These are phyloP conservation scores for Gambelia wislizenii DNA, from an alignment of 2,797 vertebrate genomes.

Conservation along the genomic window DNA sequence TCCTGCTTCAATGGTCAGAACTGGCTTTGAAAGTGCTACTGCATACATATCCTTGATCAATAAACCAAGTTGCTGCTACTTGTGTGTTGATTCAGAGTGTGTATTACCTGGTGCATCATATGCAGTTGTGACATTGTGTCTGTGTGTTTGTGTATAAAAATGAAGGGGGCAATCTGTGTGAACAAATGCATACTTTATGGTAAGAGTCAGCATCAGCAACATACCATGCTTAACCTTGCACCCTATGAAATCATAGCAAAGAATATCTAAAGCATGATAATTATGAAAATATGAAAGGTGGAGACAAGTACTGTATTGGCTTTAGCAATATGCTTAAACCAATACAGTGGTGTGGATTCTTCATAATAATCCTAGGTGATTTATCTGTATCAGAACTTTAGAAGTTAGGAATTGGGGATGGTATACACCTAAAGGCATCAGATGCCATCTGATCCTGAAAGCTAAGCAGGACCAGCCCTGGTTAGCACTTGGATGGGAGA, in stretches of 20 bases:
- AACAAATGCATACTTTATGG: background rate
- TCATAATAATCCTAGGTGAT: background rate
- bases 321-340: background rate
- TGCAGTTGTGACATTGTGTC: background rate
- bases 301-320: background rate
- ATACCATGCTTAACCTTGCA: background rate
- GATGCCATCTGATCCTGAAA: too few relatives aligned
- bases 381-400: background rate
- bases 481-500: too few relatives aligned
- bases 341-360: background rate
- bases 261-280: background rate
- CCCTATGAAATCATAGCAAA: background rate
- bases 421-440: too few relatives aligned
- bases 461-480: too few relatives aligned
- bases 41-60: too few relatives aligned
- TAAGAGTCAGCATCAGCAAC: background rate
- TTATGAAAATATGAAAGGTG: background rate
- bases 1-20: too few relatives aligned
- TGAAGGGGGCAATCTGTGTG: background rate
- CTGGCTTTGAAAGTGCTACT: too few relatives aligned
- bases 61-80: too few relatives aligned
- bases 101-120: too few relatives aligned
- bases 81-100: too few relatives aligned
- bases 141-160: background rate
- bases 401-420: too few relatives aligned